phyloP scores from a whole-genome alignment of 2,113 vertebrate genomes.

The Thalassoma bifasciatum region DNA sequence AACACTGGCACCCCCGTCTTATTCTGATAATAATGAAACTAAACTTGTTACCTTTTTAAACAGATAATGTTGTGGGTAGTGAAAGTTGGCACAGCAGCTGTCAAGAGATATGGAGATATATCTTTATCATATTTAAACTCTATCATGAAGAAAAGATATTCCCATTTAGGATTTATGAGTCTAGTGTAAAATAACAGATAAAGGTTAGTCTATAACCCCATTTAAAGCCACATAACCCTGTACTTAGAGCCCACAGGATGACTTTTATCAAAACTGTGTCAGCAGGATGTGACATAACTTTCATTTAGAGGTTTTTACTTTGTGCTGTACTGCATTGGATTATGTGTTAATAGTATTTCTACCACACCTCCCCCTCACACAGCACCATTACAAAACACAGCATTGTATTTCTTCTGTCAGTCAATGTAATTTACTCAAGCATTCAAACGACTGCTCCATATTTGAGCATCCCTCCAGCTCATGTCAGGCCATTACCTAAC shows the following conservation, averaged over 20 bases:
- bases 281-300: neutral
- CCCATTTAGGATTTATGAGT: too few species aligned
- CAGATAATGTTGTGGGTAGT: too few species aligned
- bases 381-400: neutral
- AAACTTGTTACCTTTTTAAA: too few species aligned
- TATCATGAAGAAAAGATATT: too few species aligned
- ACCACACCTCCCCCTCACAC: neutral
- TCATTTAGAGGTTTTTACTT: neutral
- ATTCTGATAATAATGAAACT: too few species aligned
- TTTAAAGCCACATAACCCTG: neutral
- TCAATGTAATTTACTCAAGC: neutral
- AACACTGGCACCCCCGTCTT: too few species aligned
- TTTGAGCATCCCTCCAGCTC: constrained; percentile 20
- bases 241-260: neutral
- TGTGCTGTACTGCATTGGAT: neutral
- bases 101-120: too few species aligned
- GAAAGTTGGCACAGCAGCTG: too few species aligned
- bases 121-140: too few species aligned
- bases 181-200: neutral
- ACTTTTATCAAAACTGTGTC: neutral
- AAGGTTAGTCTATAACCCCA: neutral
- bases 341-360: neutral
- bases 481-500: constrained; percentile 36
- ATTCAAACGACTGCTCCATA: neutral
- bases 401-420: neutral